phyloP scores from a whole-genome alignment of 2,888 invertebrate species.

The Standfussiana lucernea region DNA sequence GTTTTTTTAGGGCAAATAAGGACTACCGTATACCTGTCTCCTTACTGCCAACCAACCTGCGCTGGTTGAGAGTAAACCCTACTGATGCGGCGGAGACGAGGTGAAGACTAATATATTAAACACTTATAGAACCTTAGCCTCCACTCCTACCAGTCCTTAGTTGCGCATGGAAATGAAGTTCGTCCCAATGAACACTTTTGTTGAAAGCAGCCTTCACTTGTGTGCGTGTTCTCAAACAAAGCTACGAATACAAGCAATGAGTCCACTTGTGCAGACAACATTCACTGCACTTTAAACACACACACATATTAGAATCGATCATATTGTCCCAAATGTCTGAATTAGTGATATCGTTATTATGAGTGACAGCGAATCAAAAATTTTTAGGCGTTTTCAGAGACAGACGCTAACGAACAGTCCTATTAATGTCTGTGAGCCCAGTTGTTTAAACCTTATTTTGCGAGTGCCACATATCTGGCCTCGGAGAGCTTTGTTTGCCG shows the following conservation, averaged over 20 bases:
- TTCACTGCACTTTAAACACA: slow-evolving; percentile 30
- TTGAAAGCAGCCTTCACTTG: slow-evolving; percentile 64
- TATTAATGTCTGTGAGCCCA: slow-evolving; percentile 20
- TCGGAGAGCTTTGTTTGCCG: slow-evolving; percentile 3
- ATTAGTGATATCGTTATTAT: slow-evolving; percentile 21
- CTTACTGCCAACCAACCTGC: slow-evolving; percentile 85
- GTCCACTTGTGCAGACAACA: slow-evolving; percentile 39
- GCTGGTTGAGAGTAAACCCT: slow-evolving; percentile 83
- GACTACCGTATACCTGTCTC: slow-evolving; percentile 86
- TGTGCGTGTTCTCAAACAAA: slow-evolving; percentile 35
- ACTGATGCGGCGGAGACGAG: slow-evolving; percentile 77
- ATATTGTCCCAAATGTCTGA: slow-evolving; percentile 1
- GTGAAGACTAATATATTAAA: slow-evolving; percentile 78
- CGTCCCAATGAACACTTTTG: slow-evolving; percentile 53
- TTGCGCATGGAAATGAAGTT: slow-evolving; percentile 71
- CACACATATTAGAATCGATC: slow-evolving; percentile 32
- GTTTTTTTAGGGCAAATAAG: slow-evolving; percentile 86
- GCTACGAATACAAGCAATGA: slow-evolving; percentile 15
- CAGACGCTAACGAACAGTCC: slow-evolving; percentile 32
- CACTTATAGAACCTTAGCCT: slow-evolving; percentile 76
- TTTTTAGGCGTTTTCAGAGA: slow-evolving; percentile 14
- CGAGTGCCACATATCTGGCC: not conserved
- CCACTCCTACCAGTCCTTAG: slow-evolving; percentile 73
- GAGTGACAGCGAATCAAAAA: slow-evolving; percentile 22
- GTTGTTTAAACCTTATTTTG: not conserved